phyloP scores from a whole-genome alignment of 2,113 vertebrate genomes.

The Calyptommatus sinebrachiatus region DNA sequence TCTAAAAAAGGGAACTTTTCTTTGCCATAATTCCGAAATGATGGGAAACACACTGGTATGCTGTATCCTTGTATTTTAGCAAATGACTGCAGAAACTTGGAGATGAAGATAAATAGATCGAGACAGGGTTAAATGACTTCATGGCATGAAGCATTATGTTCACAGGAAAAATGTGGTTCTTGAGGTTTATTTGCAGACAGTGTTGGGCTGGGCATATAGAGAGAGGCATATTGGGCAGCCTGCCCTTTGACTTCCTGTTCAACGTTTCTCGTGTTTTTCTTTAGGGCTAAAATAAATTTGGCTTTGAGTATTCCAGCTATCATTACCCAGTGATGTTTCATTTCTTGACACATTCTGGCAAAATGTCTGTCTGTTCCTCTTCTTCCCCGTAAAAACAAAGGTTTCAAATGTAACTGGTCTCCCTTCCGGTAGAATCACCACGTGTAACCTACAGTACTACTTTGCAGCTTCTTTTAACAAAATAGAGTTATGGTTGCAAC shows the following conservation, averaged over 20 bases:
- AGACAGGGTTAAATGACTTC: constrained; percentile 4
- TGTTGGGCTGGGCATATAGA: not conserved
- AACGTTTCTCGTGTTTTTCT: constrained; percentile 45
- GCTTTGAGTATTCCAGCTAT: constrained; percentile 37
- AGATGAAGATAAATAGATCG: not conserved
- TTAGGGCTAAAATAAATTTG: constrained; percentile 43
- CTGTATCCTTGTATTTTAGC: not conserved
- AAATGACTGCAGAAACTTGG: not conserved
- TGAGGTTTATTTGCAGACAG: not conserved
- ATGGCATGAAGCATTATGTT: not conserved
- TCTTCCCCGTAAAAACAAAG: not conserved
- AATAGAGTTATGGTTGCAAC: not conserved
- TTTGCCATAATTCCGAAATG: not conserved
- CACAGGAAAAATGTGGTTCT: constrained; percentile 31
- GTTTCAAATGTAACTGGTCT: constrained; percentile 14
- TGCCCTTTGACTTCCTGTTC: constrained; percentile 32
- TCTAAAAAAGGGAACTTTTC: not conserved
- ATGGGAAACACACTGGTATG: not conserved
- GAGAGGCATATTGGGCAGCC: constrained; percentile 32
- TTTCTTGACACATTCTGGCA: constrained; percentile 39
- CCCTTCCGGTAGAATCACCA: not conserved
- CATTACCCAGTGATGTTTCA: constrained; percentile 31
- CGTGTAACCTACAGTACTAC: not conserved
- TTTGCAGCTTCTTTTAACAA: not conserved
- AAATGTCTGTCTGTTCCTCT: constrained; percentile 27